phyloP scores from a whole-genome alignment of 2,113 vertebrate species.

The Albula goreensis region DNA sequence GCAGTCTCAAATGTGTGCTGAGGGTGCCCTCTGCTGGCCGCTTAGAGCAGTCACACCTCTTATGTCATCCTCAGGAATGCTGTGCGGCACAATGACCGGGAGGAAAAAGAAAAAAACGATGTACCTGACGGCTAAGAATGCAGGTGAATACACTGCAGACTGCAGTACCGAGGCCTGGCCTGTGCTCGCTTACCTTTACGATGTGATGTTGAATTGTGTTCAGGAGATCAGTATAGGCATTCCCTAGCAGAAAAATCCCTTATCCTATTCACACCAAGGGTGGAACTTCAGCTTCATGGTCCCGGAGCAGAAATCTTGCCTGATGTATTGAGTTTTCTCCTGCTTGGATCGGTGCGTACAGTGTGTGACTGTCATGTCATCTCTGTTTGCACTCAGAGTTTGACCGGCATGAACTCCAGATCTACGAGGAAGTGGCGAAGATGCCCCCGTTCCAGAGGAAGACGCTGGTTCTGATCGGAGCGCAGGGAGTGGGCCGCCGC shows the following conservation, averaged over 20 bases:
- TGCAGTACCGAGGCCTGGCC: background rate
- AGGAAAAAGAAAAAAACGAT: conserved; percentile 99
- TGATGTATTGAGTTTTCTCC: background rate
- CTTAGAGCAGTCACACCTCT: background rate
- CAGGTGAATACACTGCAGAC: conserved; percentile 70
- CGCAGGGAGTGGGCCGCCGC: conserved; percentile 93
- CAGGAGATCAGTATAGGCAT: background rate
- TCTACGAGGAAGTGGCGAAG: conserved; percentile 94
- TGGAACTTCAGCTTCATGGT: background rate
- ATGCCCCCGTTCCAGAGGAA: conserved; percentile 99
- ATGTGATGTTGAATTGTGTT: background rate
- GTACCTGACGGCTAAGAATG: conserved; percentile 97
- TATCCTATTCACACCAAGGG: too few relatives aligned
- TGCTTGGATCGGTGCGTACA: background rate
- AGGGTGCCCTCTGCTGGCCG: conserved; percentile 16
- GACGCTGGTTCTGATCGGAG: conserved; percentile 92
- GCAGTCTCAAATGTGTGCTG: background rate
- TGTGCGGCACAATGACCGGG: conserved; percentile 85
- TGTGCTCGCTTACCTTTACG: background rate
- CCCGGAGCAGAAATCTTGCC: background rate
- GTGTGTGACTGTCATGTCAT: conserved; percentile 23
- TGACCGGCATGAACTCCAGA: conserved; percentile 97
- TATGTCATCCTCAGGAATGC: conserved; percentile 74
- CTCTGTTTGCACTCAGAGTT: conserved; percentile 76
- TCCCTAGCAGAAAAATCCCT: too few relatives aligned